Evolutionary conservation across 2,797 vertebrate genomes (phyloP), one percentile per base, ranked within the genome.

Genomic region (Garrulus glandarius): DNA sequence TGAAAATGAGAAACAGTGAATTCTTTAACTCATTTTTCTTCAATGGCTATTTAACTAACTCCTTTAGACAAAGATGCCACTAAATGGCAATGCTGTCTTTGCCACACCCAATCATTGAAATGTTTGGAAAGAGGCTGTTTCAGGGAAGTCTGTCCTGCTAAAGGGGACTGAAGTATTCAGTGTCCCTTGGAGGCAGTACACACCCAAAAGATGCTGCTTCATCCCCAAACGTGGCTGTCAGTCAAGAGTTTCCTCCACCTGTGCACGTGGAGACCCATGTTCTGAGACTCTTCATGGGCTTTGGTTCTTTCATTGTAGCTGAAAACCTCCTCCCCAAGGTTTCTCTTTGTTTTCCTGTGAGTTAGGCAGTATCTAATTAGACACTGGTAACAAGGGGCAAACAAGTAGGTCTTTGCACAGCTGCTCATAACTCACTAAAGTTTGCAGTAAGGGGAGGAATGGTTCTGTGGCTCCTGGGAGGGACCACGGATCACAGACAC

Each of bases 251-350:
- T 81, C 43, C 55, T 78, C 37, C 20, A 15, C 13, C 3, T 2
- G 7, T 57, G 22, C 29, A 24, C 0, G 0, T 16, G 32, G 22
- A 89, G 39, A n/a, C 4, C 24, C 34, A 1, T 9, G 12, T 53
- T 64, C 20, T n/a, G 19, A 57, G 83, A n/a, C 27, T 27, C 10
- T 44, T 39, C 19, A 17, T 22, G 56, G 18, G 46, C 46, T 71
- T 61, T 69, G 37, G 2, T 12, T 57, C 64, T 43, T 37, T 16
- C 24, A 1, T 1, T 36, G n/a, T 9, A 76, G 39, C 41, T 46
- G 20, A 57, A 68, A 78, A 53, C 7, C 5, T 47, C 41, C n/a
- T 49, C 37, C 15, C 3, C 0, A 1, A 61, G 26, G 11, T 46
- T 59, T 81, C 20, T 52, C 30, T 23, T 61, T 57, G 24, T 68